Conservation (phyloP, 2,888 invertebrate genomes). For the Acheta domesticus region DNA sequence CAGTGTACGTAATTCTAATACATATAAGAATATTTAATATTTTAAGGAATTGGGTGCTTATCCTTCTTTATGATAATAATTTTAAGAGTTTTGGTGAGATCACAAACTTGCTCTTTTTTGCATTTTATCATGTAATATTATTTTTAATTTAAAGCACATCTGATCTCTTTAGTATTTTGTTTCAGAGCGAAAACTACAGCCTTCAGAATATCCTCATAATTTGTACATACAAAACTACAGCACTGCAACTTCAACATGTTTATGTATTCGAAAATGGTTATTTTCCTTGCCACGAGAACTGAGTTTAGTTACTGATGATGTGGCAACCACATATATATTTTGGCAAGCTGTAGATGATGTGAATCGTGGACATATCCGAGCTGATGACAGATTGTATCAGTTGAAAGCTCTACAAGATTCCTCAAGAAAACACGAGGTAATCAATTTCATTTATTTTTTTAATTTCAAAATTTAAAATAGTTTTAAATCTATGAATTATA, state of each 20-base stretch:
- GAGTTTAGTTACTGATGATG: slow-evolving; percentile 61
- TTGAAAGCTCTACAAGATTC: slow-evolving; percentile 92
- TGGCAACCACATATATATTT: slow-evolving; percentile 79
- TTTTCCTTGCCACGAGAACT: slow-evolving; percentile 70
- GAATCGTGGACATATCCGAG: slow-evolving; percentile 85
- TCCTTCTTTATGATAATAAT: too few relatives aligned
- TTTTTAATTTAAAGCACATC: background rate
- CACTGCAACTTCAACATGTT: slow-evolving; percentile 92
- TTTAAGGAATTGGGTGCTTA: too few relatives aligned
- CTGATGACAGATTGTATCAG: slow-evolving; percentile 90
- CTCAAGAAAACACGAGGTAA: slow-evolving; percentile 73
- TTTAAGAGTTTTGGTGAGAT: background rate
- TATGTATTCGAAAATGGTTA: slow-evolving; percentile 84
- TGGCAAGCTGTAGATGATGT: slow-evolving; percentile 96
- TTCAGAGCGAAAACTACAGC: slow-evolving; percentile 88
- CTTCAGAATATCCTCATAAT: slow-evolving; percentile 93
- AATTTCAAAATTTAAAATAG: too few relatives aligned
- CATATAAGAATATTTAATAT: too few relatives aligned
- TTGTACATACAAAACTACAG: slow-evolving; percentile 99
- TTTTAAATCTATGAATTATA: too few relatives aligned
- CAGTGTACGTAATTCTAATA: too few relatives aligned
- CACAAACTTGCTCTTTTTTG: background rate
- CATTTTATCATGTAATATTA: background rate
- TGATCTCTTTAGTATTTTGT: slow-evolving; percentile 37
- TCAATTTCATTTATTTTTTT: slow-evolving; percentile 26